These are phyloP conservation scores for Chelon auratus DNA, from an alignment of 2,797 vertebrate species.

Conservation along the genomic window DNA sequence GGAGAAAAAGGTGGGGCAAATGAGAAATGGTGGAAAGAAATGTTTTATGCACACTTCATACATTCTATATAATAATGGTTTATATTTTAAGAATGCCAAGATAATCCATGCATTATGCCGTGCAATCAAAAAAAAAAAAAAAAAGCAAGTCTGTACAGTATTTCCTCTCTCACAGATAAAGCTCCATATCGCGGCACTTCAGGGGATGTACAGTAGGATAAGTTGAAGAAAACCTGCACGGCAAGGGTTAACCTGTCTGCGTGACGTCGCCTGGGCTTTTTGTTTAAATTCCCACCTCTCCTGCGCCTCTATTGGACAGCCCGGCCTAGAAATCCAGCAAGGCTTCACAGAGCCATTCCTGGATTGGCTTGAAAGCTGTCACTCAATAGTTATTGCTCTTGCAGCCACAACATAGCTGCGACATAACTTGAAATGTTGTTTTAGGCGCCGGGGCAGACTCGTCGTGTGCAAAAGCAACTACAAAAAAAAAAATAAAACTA, in stretches of 20 bases:
- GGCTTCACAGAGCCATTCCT: constrained; percentile 50
- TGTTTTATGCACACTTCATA: not conserved
- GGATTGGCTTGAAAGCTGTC: constrained; percentile 81
- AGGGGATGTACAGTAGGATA: constrained; percentile 49
- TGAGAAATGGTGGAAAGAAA: not conserved
- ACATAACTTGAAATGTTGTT: constrained; percentile 79
- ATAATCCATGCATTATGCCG: not conserved
- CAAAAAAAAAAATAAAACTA: not conserved
- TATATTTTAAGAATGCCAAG: not conserved
- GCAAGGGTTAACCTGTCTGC: constrained; percentile 68
- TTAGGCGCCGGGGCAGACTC: constrained; percentile 17
- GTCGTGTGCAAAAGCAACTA: constrained; percentile 19
- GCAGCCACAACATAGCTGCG: constrained; percentile 82
- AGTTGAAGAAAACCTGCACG: constrained; percentile 22
- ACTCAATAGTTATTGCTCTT: constrained; percentile 82
- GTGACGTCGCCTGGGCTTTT: constrained; percentile 73
- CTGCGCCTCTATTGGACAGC: constrained; percentile 75
- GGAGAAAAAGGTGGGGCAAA: not conserved
- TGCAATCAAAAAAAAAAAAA: constrained; percentile 7
- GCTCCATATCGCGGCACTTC: constrained; percentile 39
- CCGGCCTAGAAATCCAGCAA: constrained; percentile 54
- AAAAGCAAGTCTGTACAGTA: constrained; percentile 27
- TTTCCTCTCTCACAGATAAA: constrained; percentile 28
- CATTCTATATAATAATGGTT: not conserved
- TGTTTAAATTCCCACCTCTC: constrained; percentile 67